Conservation (phyloP, 2,797 vertebrate genomes). For the Borostomias antarcticus region DNA sequence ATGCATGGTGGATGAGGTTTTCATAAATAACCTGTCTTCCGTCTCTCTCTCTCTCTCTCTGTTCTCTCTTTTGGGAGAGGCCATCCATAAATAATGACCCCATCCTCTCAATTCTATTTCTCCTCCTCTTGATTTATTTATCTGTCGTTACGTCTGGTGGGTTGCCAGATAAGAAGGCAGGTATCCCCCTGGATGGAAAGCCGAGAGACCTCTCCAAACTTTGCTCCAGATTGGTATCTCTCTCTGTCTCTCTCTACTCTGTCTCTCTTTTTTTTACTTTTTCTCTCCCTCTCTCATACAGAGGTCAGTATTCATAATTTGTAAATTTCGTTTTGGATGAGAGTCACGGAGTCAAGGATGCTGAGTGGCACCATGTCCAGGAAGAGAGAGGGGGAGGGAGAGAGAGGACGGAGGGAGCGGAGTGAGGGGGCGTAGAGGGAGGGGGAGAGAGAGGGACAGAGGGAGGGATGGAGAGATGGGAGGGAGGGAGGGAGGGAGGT, state of each 20-base stretch:
- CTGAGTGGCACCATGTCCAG: not conserved
- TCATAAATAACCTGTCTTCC: slow-evolving; percentile 30
- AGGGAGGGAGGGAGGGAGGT: slow-evolving; percentile 7
- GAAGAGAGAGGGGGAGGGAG: slow-evolving; percentile 23
- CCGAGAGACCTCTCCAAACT: not conserved
- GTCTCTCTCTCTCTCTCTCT: slow-evolving; percentile 27
- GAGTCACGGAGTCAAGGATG: slow-evolving; percentile 50
- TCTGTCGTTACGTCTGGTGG: slow-evolving; percentile 21
- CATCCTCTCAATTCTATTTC: slow-evolving; percentile 56
- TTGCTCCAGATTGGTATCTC: not conserved
- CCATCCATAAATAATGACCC: slow-evolving; percentile 71
- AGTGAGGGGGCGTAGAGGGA: slow-evolving; percentile 30
- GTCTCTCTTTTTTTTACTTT: slow-evolving; percentile 12
- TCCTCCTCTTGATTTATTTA: slow-evolving; percentile 62
- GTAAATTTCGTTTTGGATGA: slow-evolving; percentile 64
- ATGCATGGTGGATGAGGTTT: slow-evolving; percentile 5
- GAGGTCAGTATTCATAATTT: slow-evolving; percentile 43
- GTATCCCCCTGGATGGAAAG: not conserved
- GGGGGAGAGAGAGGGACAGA: not conserved
- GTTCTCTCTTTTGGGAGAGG: slow-evolving; percentile 55
- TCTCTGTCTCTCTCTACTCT: not conserved
- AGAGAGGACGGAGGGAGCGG: not conserved
- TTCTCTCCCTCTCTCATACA: slow-evolving; percentile 18
- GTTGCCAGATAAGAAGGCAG: slow-evolving; percentile 11
- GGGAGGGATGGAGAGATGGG: no score